These are phyloP conservation scores for Lymantria monacha DNA, from an alignment of 2,888 invertebrate genomes.

Conservation along the genomic window DNA sequence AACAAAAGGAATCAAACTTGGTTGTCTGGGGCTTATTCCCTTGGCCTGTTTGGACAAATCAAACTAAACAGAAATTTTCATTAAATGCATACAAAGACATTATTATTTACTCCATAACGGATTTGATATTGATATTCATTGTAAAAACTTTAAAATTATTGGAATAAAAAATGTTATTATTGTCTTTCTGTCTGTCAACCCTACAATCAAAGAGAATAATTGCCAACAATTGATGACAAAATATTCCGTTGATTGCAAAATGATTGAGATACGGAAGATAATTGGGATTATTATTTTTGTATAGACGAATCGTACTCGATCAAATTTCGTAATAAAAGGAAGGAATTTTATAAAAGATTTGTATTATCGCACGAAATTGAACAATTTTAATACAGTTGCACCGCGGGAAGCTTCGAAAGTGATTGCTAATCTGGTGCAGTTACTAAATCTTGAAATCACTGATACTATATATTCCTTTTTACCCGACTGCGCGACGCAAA, in stretches of 20 bases:
- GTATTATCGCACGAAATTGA: conserved; percentile 11
- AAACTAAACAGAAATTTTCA: no score
- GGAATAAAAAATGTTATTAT: no score
- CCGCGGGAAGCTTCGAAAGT: conserved; percentile 10
- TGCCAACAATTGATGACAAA: conserved; percentile 11
- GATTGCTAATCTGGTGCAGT: background rate
- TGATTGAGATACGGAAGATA: conserved; percentile 13
- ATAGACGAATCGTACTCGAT: conserved; percentile 20
- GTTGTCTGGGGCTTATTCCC: no score
- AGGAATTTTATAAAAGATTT: conserved; percentile 13
- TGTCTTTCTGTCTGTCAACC: no score
- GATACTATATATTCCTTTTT: no score
- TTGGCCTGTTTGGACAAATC: no score
- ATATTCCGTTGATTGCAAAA: conserved; percentile 14
- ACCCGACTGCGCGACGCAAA: no score
- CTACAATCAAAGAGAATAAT: conserved; percentile 5
- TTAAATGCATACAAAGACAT: no score
- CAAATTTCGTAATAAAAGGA: conserved; percentile 29
- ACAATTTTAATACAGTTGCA: conserved; percentile 2
- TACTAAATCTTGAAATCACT: background rate
- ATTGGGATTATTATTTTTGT: conserved; percentile 17
- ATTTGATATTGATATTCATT: no score
- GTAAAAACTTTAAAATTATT: no score
- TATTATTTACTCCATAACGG: no score
- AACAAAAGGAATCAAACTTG: no score